Evolutionary conservation across 1,140 invertebrate species (phyloP).

Genomic region (Plodia interpunctella): DNA sequence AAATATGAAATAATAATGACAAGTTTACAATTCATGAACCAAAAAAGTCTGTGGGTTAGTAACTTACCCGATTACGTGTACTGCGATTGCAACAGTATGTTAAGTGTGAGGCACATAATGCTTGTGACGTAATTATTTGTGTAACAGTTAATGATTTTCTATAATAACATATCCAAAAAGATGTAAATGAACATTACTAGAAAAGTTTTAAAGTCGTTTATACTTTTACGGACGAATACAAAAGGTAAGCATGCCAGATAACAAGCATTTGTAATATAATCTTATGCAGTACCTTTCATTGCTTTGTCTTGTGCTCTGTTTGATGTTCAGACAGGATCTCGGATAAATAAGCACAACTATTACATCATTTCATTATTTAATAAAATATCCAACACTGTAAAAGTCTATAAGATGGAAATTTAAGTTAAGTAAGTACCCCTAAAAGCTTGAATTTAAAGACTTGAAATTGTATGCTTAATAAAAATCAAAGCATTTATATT

Average conservation of each 20-base stretch:
- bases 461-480: too few species aligned
- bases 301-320: conserved; percentile 25
- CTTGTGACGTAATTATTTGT: conserved; percentile 17
- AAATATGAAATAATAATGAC: background rate
- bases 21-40: conserved; percentile 12
- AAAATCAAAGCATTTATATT: too few species aligned
- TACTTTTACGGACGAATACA: conserved; percentile 4
- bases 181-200: background rate
- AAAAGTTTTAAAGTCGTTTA: too few species aligned
- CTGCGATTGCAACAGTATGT: conserved; percentile 19
- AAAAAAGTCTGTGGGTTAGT: conserved; percentile 19
- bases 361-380: conserved; percentile 4
- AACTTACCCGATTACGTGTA: conserved; percentile 18
- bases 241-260: conserved; percentile 3
- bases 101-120: conserved; percentile 21
- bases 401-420: background rate
- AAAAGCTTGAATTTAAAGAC: too few species aligned
- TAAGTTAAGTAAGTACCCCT: too few species aligned
- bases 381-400: background rate
- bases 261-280: background rate
- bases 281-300: conserved; percentile 39
- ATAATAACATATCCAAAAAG: background rate
- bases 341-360: conserved; percentile 18
- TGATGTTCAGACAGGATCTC: conserved; percentile 22
- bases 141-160: conserved; percentile 15